Percentiles rank a stretch among this genome's conserved stretches.
Evolutionary conservation across 2,113 vertebrate species (phyloP).

Genomic region (Paramormyrops kingsleyae): DNA sequence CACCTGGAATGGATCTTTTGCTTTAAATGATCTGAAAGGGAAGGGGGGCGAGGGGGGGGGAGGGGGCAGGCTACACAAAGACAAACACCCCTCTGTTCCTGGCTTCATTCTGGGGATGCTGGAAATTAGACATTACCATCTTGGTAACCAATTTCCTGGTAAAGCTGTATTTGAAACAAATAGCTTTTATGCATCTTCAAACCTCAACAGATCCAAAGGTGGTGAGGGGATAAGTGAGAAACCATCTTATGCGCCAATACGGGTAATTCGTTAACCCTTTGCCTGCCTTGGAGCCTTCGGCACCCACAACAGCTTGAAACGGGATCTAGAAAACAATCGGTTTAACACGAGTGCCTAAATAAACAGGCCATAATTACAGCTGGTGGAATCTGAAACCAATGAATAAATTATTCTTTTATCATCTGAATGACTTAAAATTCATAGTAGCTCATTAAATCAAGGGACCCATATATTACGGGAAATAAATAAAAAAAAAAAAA

Average conservation of each 20-base stretch:
- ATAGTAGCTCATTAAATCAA: background rate
- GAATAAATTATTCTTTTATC: background rate
- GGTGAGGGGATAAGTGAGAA: background rate
- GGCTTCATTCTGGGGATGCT: background rate
- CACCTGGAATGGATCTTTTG: slow-evolving; percentile 20
- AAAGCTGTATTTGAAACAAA: slow-evolving; percentile 18
- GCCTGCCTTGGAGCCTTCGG: background rate
- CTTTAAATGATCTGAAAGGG: slow-evolving; percentile 12
- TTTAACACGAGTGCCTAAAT: background rate
- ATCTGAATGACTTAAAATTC: background rate
- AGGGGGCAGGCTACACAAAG: background rate
- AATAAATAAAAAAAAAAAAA: background rate
- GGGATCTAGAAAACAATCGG: background rate
- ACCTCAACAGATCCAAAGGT: background rate
- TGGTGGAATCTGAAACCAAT: background rate
- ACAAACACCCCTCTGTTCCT: slow-evolving; percentile 23
- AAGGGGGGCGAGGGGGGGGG: background rate
- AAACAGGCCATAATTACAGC: background rate
- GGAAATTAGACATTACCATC: slow-evolving; percentile 22
- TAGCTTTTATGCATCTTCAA: slow-evolving; percentile 13
- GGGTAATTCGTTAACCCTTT: background rate
- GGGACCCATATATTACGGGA: background rate
- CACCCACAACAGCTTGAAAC: background rate
- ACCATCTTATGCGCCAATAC: background rate
- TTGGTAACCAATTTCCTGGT: slow-evolving; percentile 17